phyloP scores from a whole-genome alignment of 2,888 invertebrate genomes.

The Tachystola acroxantha region DNA sequence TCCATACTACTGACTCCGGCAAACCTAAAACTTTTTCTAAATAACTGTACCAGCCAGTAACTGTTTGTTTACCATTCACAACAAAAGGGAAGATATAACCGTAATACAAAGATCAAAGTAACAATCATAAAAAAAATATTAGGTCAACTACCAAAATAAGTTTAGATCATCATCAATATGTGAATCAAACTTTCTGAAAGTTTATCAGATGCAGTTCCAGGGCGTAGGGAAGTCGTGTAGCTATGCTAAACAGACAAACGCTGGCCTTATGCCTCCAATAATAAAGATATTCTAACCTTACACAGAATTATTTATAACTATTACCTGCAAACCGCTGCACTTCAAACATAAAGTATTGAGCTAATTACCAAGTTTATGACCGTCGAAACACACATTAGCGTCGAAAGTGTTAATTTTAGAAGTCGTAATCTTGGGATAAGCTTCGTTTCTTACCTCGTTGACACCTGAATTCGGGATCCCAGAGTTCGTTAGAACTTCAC shows the following conservation, averaged over 20 bases:
- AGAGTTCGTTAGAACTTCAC: constrained; percentile 74
- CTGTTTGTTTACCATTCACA: neutral
- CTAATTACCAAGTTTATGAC: constrained; percentile 28
- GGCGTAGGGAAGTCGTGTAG: neutral
- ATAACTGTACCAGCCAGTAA: neutral
- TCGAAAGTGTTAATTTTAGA: constrained; percentile 51
- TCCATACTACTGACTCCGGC: too few species aligned
- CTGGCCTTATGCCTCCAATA: constrained; percentile 1
- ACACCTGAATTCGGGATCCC: constrained; percentile 74
- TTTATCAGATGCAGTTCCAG: neutral
- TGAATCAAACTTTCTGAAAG: neutral
- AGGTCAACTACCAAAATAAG: constrained; percentile 21
- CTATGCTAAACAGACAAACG: neutral
- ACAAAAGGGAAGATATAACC: neutral
- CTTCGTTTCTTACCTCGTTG: constrained; percentile 76
- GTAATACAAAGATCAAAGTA: constrained; percentile 7
- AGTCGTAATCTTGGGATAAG: constrained; percentile 56
- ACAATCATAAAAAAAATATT: constrained; percentile 20
- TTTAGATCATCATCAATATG: constrained; percentile 8
- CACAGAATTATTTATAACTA: constrained; percentile 64
- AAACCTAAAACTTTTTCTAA: too few species aligned
- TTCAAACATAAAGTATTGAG: constrained; percentile 22
- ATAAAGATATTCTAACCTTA: constrained; percentile 61
- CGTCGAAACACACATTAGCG: constrained; percentile 28
- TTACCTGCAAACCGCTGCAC: constrained; percentile 39